Evolutionary conservation across 2,113 vertebrate species (phyloP).

Genomic region (Nycticebus coucang): DNA sequence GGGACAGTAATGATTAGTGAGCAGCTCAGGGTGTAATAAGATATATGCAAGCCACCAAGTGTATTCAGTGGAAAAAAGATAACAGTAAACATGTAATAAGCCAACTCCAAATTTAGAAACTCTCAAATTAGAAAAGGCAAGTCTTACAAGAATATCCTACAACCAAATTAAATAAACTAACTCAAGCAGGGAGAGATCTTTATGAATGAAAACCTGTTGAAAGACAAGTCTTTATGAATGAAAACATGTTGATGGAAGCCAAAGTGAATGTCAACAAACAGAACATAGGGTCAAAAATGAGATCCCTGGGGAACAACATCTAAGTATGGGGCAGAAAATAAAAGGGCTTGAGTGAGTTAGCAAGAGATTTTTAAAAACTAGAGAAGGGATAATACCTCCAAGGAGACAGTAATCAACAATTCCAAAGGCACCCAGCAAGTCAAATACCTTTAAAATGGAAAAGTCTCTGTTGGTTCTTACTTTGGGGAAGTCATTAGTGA

Average conservation of each 20-base stretch:
- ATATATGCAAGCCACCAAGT: neutral
- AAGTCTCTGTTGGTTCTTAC: neutral
- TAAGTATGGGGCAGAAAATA: slow-evolving; percentile 10
- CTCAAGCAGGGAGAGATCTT: neutral
- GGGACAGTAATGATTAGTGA: neutral
- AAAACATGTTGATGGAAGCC: slow-evolving; percentile 17
- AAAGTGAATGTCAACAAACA: slow-evolving; percentile 39
- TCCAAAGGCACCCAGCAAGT: neutral
- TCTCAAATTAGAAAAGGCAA: neutral
- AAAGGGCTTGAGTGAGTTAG: neutral
- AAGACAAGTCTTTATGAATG: slow-evolving; percentile 34
- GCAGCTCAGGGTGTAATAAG: neutral
- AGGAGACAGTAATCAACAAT: neutral
- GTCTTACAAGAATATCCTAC: slow-evolving; percentile 3
- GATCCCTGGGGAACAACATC: neutral
- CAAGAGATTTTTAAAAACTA: neutral
- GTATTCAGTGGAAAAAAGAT: neutral
- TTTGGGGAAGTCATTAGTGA: neutral
- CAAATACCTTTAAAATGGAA: neutral
- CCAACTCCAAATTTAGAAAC: slow-evolving; percentile 32
- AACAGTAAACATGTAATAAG: neutral
- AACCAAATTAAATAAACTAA: slow-evolving; percentile 56
- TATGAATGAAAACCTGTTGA: slow-evolving; percentile 48
- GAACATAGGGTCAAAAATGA: slow-evolving; percentile 24
- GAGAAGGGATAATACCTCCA: neutral